Conservation (phyloP, 2,888 invertebrate genomes). For the Protodeltote pygarga region DNA sequence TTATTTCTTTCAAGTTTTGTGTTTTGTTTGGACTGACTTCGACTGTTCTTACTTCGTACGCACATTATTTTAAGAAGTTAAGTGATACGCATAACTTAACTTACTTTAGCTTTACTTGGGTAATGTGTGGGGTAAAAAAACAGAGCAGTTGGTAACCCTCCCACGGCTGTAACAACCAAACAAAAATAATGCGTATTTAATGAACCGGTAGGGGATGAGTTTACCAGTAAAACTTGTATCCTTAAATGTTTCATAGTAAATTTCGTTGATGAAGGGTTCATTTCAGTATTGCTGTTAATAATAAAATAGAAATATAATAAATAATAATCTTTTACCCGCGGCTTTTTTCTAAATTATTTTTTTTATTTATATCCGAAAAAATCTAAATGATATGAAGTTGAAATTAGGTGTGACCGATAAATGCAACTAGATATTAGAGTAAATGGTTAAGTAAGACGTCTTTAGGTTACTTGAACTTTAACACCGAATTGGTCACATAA, state of each 20-base stretch:
- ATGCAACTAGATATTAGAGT: too few relatives aligned
- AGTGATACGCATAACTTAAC: slow-evolving; percentile 39
- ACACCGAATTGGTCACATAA: too few relatives aligned
- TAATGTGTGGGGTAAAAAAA: slow-evolving; percentile 34
- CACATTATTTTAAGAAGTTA: slow-evolving; percentile 31
- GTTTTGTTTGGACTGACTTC: slow-evolving; percentile 29
- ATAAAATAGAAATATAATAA: too few relatives aligned
- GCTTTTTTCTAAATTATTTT: too few relatives aligned
- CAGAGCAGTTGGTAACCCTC: slow-evolving; percentile 32
- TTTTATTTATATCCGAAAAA: too few relatives aligned
- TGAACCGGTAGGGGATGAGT: slow-evolving; percentile 5
- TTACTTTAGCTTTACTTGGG: slow-evolving; percentile 39
- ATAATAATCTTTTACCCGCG: too few relatives aligned
- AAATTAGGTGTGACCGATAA: too few relatives aligned
- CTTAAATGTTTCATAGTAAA: slow-evolving; percentile 18
- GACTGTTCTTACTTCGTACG: slow-evolving; percentile 21
- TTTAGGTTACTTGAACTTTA: too few relatives aligned
- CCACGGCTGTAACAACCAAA: slow-evolving; percentile 18
- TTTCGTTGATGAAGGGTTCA: slow-evolving; percentile 18
- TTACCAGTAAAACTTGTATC: slow-evolving; percentile 15
- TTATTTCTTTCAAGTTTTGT: slow-evolving; percentile 13
- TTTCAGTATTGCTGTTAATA: slow-evolving; percentile 12
- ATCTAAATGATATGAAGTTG: too few relatives aligned
- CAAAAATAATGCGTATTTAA: slow-evolving; percentile 27
- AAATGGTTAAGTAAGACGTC: too few relatives aligned